A percentile compares a stretch with the other conserved stretches of the same genome.
Conservation (phyloP, 2,888 invertebrate genomes). For the Amiota mariae region DNA sequence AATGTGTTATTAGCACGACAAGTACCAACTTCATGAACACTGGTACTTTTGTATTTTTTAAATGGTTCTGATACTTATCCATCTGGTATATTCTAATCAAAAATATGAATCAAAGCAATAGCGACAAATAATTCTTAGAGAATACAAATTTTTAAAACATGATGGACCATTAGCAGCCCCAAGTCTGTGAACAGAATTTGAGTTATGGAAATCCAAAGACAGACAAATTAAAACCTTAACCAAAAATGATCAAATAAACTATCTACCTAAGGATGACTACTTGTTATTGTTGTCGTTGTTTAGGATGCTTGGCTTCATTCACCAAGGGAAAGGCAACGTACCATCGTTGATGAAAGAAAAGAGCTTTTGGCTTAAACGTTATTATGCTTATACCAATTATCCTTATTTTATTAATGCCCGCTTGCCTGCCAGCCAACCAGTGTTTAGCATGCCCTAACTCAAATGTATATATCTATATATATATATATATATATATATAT, state of each 20-base stretch:
- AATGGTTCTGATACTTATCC: too few relatives aligned
- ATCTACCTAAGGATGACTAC: neutral
- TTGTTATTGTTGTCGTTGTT: slow-evolving; percentile 36
- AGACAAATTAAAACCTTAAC: slow-evolving; percentile 64
- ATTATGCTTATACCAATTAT: slow-evolving; percentile 71
- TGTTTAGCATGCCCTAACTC: neutral
- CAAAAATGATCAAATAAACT: slow-evolving; percentile 42
- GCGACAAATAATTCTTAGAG: too few relatives aligned
- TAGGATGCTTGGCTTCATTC: slow-evolving; percentile 15
- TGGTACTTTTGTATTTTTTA: too few relatives aligned
- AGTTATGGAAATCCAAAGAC: slow-evolving; percentile 32
- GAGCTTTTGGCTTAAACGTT: slow-evolving; percentile 66
- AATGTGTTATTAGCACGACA: slow-evolving; percentile 61
- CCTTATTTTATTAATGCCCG: slow-evolving; percentile 69
- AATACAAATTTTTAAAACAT: too few relatives aligned
- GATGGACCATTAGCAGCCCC: too few relatives aligned
- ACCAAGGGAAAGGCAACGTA: neutral
- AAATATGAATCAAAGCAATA: too few relatives aligned
- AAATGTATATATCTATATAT: neutral
- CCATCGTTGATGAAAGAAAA: neutral
- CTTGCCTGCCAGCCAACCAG: slow-evolving; percentile 20
- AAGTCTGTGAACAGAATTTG: neutral
- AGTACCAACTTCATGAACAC: too few relatives aligned
- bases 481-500: too few relatives aligned
- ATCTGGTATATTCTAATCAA: too few relatives aligned